Base-by-base conservation (phyloP, 2,113 vertebrate species). In the Trogon melanurus region DNA sequence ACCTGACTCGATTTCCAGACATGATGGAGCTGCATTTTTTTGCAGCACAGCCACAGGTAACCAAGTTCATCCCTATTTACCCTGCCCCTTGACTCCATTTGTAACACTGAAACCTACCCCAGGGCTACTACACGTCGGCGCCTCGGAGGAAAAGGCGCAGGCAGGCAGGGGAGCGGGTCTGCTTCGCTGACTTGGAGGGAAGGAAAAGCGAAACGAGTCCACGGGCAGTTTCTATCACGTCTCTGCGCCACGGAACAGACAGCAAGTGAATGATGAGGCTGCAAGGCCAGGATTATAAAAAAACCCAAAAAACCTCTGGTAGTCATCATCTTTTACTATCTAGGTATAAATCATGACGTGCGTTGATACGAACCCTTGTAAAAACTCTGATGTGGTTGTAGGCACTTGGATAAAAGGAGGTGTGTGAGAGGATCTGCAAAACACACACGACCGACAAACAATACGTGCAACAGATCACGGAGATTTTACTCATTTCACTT, bases 1-100 rank as follows among this genome's bases (percentile, higher is more conserved):
- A 85, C 21, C 20, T 71, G 79, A 96, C 81, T 74, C 79, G 41
- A 45, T 95, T 93, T 80, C 75, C 51, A 60, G 67, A 60, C 23
- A 36, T 74, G 62, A 87, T 71, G 0, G 2, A 86, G 19, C 60
- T 48, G 51, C 1, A 1, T 53, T 91, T 85, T 36, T 79, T 76
- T 84, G 48, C 47, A 71, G 54, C 48, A 67, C 6, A 58, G 51
- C 3, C 6, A 50, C 10, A 71, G 0, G 2, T 47, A 79, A 76
- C 10, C 30, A 54, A 56, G 26, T 44, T 79, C 29, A 34, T n/a
- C 48, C 48, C 51, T 56, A 36, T 25, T 47, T 53, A 53, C 23
- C 7, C 36, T 73, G 11, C 22, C 50, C 41, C 32, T 71, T 14
- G 21, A 53, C 60, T 88, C 73, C 5, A 1, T 19, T 20, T 38